Evolutionary conservation across 1,140 invertebrate genomes (phyloP), one percentile per base, ranked within the genome.

Genomic region (Atta texana): DNA sequence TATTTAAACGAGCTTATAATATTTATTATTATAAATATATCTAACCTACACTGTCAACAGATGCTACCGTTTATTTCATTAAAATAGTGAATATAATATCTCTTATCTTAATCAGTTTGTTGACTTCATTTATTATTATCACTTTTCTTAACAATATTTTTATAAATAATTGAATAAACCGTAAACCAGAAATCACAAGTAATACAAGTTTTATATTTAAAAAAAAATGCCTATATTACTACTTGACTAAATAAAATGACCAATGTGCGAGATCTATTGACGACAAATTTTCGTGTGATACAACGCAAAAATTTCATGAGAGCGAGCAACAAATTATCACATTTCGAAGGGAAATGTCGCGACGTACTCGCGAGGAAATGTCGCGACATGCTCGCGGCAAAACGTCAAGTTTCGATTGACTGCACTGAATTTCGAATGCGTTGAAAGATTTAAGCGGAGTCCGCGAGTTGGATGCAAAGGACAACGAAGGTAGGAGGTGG

Each of bases 391-490:
- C n/a, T 28, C 44, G 66, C 24, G 34, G 76, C 64, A 21, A 72
- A 71, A 74, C 8, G n/a, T 66, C 71, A 49, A 31, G 64, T 57
- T 31, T 16, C 44, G n/a, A 59, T 24, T 31, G 55, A 51, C 53
- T 10, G 39, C 51, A 61, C 18, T 68, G 76, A 89, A 85, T 80
- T 89, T 57, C 59, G 57, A 86, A 80, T 75, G 75, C 68, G 63
- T 53, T 90, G 80, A 90, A 90, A 90, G 89, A 90, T 90, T 90
- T 66, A 90, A 69, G 39, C 66, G 51, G 74, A 61, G 81, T 68
- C 64, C 34, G 49, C 59, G 57, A 55, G 74, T 21, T 21, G 63
- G 28, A 72, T 18, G 44, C 66, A 21, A 77, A 63, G 5, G 44
- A 16, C 21, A 24, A 7, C 6, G 12, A 12, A 34, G 39, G 31